phyloP scores from a whole-genome alignment of 2,888 invertebrate species.

The Pandemis corylana region DNA sequence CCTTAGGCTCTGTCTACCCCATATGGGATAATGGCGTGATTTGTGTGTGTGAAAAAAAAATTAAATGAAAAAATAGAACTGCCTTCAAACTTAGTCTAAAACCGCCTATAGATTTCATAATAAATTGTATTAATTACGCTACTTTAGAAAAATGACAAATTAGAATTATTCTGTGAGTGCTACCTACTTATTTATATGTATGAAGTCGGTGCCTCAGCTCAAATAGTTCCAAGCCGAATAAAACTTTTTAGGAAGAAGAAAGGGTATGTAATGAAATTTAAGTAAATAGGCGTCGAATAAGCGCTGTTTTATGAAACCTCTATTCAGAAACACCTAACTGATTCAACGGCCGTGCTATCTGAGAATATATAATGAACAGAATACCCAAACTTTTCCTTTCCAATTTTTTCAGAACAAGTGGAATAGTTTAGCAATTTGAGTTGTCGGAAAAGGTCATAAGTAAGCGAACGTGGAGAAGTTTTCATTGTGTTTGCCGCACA shows the following conservation, averaged over 20 bases:
- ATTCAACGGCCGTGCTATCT: slow-evolving; percentile 2
- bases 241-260: not conserved
- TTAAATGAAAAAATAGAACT: too few species aligned
- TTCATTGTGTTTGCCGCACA: slow-evolving; percentile 10
- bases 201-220: too few species aligned
- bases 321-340: not conserved
- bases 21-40: too few species aligned
- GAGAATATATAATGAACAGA: slow-evolving; percentile 21
- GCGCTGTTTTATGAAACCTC: not conserved
- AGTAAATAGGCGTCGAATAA: not conserved
- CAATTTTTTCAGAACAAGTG: slow-evolving; percentile 9
- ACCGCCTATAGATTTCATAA: too few species aligned
- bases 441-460: slow-evolving; percentile 23
- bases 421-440: slow-evolving; percentile 26
- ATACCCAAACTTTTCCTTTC: slow-evolving; percentile 11
- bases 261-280: not conserved
- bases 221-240: too few species aligned
- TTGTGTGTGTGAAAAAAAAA: too few species aligned
- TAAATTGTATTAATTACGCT: too few species aligned
- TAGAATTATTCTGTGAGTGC: too few species aligned
- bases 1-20: too few species aligned
- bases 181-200: too few species aligned
- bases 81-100: too few species aligned
- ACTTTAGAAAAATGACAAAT: too few species aligned
- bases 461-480: slow-evolving; percentile 23